phyloP scores from a whole-genome alignment of 2,113 vertebrate species.

The Beaufortia kweichowensis region DNA sequence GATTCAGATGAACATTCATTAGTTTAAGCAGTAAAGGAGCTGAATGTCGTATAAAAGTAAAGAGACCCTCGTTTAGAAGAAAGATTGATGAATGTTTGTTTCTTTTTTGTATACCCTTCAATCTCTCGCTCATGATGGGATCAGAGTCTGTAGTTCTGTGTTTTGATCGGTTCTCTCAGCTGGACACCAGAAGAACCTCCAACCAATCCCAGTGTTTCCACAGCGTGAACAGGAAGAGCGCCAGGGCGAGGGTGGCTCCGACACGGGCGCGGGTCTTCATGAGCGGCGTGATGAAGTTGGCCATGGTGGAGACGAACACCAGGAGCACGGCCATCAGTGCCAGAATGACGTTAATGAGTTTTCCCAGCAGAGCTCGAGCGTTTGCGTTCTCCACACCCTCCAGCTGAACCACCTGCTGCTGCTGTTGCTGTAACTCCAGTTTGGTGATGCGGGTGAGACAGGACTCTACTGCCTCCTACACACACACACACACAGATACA shows the following conservation, averaged over 20 bases:
- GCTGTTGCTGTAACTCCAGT: constrained; percentile 96
- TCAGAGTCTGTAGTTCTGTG: constrained; percentile 3
- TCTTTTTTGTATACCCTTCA: neutral
- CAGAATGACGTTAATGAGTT: constrained; percentile 98
- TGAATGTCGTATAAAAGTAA: neutral
- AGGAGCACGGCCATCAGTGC: constrained; percentile 97
- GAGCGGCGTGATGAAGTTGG: constrained; percentile 97
- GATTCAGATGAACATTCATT: constrained; percentile 27
- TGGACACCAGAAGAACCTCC: constrained; percentile 84
- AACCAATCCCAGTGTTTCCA: constrained; percentile 98
- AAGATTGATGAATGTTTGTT: neutral
- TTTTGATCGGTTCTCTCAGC: constrained; percentile 72
- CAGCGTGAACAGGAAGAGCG: constrained; percentile 85
- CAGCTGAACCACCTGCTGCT: constrained; percentile 97
- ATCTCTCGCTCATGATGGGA: neutral
- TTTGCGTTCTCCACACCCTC: constrained; percentile 98
- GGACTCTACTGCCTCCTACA: constrained; percentile 94
- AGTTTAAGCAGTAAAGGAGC: neutral
- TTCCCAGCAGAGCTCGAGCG: constrained; percentile 91
- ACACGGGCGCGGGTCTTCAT: constrained; percentile 94
- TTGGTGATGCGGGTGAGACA: constrained; percentile 96
- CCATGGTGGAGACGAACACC: constrained; percentile 96
- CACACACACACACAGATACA: constrained; percentile 30
- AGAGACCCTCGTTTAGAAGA: neutral
- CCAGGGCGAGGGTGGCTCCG: constrained; percentile 83